A percentile compares a stretch with the other conserved stretches of the same genome.
phyloP scores from a whole-genome alignment of 2,797 vertebrate genomes.

The Holocentrus rufus region DNA sequence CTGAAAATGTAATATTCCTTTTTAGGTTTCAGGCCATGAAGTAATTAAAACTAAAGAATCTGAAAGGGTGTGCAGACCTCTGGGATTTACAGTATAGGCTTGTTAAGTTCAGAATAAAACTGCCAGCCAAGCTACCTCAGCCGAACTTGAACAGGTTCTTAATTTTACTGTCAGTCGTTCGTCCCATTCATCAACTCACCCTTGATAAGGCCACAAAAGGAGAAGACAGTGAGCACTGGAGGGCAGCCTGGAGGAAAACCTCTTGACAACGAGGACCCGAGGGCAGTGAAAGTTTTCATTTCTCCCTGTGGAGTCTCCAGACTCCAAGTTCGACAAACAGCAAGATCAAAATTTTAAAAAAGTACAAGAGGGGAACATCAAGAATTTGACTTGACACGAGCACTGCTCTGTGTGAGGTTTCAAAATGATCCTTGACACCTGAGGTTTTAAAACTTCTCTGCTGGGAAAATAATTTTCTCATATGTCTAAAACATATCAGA shows the following conservation, averaged over 20 bases:
- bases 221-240: constrained; percentile 29
- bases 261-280: constrained; percentile 54
- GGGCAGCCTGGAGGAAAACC: constrained; percentile 42
- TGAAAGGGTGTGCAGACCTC: background rate
- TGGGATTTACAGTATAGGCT: too few relatives aligned
- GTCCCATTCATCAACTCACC: constrained; percentile 40
- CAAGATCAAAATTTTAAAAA: constrained; percentile 51
- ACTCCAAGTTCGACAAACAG: constrained; percentile 42
- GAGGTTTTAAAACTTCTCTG: background rate
- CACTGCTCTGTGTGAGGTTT: too few relatives aligned
- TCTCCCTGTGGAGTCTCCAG: constrained; percentile 46
- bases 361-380: background rate
- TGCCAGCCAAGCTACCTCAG: constrained; percentile 14
- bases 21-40: background rate
- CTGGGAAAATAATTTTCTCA: background rate
- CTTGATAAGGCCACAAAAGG: constrained; percentile 31
- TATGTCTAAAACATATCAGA: background rate
- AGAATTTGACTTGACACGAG: too few relatives aligned
- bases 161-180: constrained; percentile 54
- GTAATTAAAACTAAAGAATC: background rate
- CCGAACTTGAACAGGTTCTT: constrained; percentile 33
- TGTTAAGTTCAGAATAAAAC: background rate
- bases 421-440: too few relatives aligned
- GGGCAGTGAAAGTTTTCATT: constrained; percentile 28
- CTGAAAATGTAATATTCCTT: background rate